phyloP scores from a whole-genome alignment of 2,888 invertebrate species.

The Leptopilina syphax region DNA sequence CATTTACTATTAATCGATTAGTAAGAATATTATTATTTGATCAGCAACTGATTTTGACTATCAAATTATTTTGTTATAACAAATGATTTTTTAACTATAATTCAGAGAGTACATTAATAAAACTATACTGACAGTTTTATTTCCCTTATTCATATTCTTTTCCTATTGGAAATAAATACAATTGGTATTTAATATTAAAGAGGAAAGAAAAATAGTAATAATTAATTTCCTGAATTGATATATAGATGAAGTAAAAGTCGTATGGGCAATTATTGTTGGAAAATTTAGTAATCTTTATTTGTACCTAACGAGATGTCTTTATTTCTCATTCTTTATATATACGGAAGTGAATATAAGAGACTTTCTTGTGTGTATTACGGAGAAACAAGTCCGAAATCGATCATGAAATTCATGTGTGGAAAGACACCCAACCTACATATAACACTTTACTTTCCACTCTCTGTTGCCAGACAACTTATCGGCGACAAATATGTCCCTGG shows the following conservation, averaged over 20 bases:
- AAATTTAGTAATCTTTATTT: slow-evolving; percentile 24
- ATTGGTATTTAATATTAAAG: not conserved
- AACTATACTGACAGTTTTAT: too few species aligned
- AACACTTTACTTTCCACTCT: slow-evolving; percentile 36
- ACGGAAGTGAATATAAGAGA: slow-evolving; percentile 22
- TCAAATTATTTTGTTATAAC: too few species aligned
- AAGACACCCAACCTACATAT: slow-evolving; percentile 15
- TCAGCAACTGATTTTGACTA: too few species aligned
- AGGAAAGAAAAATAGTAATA: not conserved
- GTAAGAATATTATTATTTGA: too few species aligned
- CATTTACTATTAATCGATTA: too few species aligned
- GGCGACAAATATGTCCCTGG: slow-evolving; percentile 39
- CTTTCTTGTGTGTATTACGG: slow-evolving; percentile 12
- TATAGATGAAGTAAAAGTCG: slow-evolving; percentile 8
- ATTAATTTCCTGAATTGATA: slow-evolving; percentile 11
- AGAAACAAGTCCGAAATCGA: slow-evolving; percentile 38
- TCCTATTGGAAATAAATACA: too few species aligned
- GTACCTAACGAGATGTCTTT: slow-evolving; percentile 34
- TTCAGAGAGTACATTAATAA: too few species aligned
- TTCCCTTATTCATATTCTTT: too few species aligned
- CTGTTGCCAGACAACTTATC: slow-evolving; percentile 9
- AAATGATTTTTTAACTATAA: too few species aligned
- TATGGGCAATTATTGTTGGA: not conserved
- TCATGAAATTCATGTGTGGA: slow-evolving; percentile 14
- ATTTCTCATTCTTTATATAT: slow-evolving; percentile 2